Evolutionary conservation across 2,888 invertebrate species (phyloP).

Genomic region (Scrobipalpa costella): DNA sequence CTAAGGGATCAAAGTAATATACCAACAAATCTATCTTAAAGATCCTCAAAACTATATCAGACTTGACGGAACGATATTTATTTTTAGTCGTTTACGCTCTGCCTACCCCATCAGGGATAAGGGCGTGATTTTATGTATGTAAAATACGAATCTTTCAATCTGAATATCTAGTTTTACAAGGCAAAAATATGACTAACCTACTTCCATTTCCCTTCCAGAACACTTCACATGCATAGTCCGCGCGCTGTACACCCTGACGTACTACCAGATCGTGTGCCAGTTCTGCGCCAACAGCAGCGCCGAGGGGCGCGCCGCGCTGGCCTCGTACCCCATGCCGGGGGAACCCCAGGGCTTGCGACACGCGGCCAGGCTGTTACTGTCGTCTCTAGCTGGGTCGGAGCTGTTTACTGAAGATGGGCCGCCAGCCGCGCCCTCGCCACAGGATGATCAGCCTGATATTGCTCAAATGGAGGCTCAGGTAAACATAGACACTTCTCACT

Average conservation of each 20-base stretch:
- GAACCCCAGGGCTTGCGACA: conserved; percentile 35
- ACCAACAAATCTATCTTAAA: no score
- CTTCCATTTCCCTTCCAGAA: conserved; percentile 73
- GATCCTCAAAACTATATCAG: no score
- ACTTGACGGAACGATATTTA: no score
- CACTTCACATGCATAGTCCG: conserved; percentile 94
- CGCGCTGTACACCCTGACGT: conserved; percentile 92
- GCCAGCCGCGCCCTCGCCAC: conserved; percentile 38
- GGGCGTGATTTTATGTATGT: no score
- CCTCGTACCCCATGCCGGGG: conserved; percentile 28
- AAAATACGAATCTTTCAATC: no score
- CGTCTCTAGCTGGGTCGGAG: conserved; percentile 67
- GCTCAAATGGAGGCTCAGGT: conserved; percentile 62
- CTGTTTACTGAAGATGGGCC: conserved; percentile 83
- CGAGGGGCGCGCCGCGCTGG: conserved; percentile 81
- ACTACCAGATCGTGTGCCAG: conserved; percentile 93
- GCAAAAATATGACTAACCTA: background rate
- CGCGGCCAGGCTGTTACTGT: conserved; percentile 56
- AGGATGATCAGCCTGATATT: conserved; percentile 44
- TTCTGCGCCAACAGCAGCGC: conserved; percentile 86
- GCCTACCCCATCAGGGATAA: no score
- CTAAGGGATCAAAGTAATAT: no score
- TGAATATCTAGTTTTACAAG: no score
- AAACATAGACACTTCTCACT: background rate
- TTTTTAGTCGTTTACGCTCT: no score